Evolutionary conservation across 1,140 invertebrate genomes (phyloP), one percentile per base, ranked within the genome.

Genomic region (Oedothorax gibbosus): DNA sequence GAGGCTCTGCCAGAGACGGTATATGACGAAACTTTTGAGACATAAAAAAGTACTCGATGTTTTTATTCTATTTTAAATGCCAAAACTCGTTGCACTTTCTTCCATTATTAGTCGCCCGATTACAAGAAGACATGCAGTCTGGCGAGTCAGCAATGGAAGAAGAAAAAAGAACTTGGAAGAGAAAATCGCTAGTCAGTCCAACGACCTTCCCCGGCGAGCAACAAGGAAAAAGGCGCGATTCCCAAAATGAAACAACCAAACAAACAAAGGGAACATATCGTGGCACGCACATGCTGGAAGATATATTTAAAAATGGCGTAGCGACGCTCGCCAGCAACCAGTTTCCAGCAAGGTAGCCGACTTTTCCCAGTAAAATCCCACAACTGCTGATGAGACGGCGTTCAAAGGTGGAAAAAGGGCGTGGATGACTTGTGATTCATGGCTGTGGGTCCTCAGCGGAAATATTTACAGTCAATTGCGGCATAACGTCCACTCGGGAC

Each of bases 71-170:
- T 35, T 35, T 35, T 35, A 35, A 35, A 35, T 35, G 35, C 35
- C 35, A 35, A 35, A 35, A 35, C 35, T 35, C 35, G 35, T 35
- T 35, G 35, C 35, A 35, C 35, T 35, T 35, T 35, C 57, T 64
- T 56, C 18, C 68, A 49, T 79, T 68, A 35, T 51, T 51, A 65
- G 49, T 49, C 62, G 62, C 62, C 77, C 56, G 66, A 20, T 12
- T 68, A 12, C 49, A 51, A 71, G 68, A 69, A 81, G 78, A 21
- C 78, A 81, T 81, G 78, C 78, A 71, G 78, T 81, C 78, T 81
- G 78, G 78, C 78, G 54, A 81, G 78, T 71, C 78, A 57, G 78
- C 78, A 69, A 14, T 66, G 11, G 18, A 20, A 56, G 51, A 53
- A 62, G 20, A 71, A 80, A 50, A 71, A 78, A 60, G 21, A 35